Evolutionary conservation across 2,113 vertebrate genomes (phyloP).

Genomic region (Piaya cayana): DNA sequence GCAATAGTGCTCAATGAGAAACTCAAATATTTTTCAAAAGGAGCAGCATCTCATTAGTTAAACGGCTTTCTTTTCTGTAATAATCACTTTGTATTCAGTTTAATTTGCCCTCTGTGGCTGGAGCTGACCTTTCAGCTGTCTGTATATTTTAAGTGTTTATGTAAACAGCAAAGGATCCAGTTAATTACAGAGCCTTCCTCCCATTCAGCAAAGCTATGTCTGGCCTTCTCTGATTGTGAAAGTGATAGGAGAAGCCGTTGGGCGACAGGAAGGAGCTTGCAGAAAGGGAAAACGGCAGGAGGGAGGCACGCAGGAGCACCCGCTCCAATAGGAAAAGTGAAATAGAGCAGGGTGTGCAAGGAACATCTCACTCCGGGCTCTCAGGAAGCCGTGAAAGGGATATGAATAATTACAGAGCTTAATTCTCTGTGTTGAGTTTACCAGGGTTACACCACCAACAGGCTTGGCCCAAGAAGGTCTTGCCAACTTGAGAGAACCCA

Average conservation of each 20-base stretch:
- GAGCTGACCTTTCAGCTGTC: conserved; percentile 61
- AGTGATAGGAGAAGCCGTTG: conserved; percentile 46
- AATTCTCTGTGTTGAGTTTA: not conserved
- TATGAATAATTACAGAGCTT: not conserved
- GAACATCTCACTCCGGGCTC: accelerated
- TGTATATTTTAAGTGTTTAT: conserved; percentile 68
- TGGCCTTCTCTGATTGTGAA: conserved; percentile 60
- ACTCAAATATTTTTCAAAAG: not conserved
- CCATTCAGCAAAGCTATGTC: conserved; percentile 73
- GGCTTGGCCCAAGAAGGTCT: not conserved
- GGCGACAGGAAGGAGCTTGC: conserved; percentile 74
- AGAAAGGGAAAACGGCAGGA: conserved; percentile 49
- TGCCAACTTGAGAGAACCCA: accelerated
- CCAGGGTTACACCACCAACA: not conserved
- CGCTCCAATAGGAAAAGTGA: not conserved
- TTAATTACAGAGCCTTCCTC: conserved; percentile 81
- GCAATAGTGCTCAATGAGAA: not conserved
- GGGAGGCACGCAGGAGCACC: not conserved
- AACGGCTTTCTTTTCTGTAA: not conserved
- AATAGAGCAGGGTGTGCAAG: not conserved
- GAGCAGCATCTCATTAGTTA: conserved; percentile 11
- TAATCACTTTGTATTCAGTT: not conserved
- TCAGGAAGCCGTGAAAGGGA: not conserved
- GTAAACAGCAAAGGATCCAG: conserved; percentile 74
- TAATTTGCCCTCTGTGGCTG: conserved; percentile 21